Conservation (phyloP, 2,797 vertebrate genomes). For the Gymnoscopelus braueri region DNA sequence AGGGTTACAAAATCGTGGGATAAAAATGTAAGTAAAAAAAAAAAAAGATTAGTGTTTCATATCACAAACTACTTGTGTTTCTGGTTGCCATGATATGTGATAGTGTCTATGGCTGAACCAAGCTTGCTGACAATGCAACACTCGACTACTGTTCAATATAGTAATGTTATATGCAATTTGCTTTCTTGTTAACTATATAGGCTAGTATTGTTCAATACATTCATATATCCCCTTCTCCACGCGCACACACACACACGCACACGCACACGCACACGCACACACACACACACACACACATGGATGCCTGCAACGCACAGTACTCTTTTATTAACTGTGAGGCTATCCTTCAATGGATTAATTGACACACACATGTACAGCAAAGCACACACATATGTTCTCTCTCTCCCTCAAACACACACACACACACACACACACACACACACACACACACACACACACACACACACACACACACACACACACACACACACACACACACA, state of each 20-base stretch:
- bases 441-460: slow-evolving; percentile 32
- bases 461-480: slow-evolving; percentile 9
- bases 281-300: slow-evolving; percentile 1
- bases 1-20: too few relatives aligned
- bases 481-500: slow-evolving; percentile 28
- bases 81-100: too few relatives aligned
- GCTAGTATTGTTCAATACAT: too few relatives aligned
- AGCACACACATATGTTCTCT: slow-evolving; percentile 35
- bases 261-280: slow-evolving; percentile 1
- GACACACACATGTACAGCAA: slow-evolving; percentile 10
- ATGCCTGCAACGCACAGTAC: background rate
- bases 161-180: too few relatives aligned
- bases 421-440: slow-evolving; percentile 8
- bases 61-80: too few relatives aligned
- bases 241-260: background rate
- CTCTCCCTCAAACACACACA: slow-evolving; percentile 50
- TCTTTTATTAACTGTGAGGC: background rate
- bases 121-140: too few relatives aligned
- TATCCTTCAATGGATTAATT: slow-evolving; percentile 15
- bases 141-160: too few relatives aligned
- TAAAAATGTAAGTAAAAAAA: too few relatives aligned
- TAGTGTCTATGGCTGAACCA: too few relatives aligned
- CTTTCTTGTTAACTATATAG: too few relatives aligned
- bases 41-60: too few relatives aligned
- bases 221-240: background rate